These are phyloP conservation scores for Tyrannus savana DNA, from an alignment of 2,113 vertebrate species.

Conservation along the genomic window DNA sequence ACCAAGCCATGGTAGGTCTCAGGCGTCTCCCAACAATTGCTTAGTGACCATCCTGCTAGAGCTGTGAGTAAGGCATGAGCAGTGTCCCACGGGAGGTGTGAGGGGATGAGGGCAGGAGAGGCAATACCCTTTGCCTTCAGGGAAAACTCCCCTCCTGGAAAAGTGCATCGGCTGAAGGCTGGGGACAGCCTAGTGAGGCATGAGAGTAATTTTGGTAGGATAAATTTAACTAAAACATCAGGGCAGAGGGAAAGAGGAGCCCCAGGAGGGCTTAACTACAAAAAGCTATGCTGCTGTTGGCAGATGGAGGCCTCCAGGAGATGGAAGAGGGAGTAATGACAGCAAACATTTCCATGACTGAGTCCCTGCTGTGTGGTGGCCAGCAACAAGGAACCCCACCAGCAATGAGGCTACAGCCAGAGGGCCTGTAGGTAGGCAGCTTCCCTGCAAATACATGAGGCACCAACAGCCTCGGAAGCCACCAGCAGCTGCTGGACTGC, in stretches of 20 bases:
- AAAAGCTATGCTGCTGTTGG: neutral
- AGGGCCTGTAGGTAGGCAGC: neutral
- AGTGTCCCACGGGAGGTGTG: fast-evolving
- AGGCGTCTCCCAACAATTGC: neutral
- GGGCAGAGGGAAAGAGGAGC: neutral
- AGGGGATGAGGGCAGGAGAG: neutral
- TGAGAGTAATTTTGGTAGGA: neutral
- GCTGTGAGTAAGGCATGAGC: neutral
- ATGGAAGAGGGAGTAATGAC: neutral
- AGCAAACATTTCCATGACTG: neutral
- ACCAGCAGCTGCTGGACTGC: neutral
- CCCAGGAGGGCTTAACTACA: neutral
- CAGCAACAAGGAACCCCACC: neutral
- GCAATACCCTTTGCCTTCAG: neutral
- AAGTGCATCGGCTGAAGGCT: neutral
- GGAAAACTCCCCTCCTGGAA: neutral
- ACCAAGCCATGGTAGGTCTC: neutral
- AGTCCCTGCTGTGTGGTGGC: neutral
- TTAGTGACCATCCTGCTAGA: neutral
- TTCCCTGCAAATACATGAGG: fast-evolving
- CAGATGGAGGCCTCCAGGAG: fast-evolving
- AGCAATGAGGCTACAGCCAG: neutral
- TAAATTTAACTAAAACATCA: neutral
- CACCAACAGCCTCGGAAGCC: neutral
- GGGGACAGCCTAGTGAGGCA: neutral